phyloP scores from a whole-genome alignment of 1,140 invertebrate genomes.

The Sarcophaga bullata region DNA sequence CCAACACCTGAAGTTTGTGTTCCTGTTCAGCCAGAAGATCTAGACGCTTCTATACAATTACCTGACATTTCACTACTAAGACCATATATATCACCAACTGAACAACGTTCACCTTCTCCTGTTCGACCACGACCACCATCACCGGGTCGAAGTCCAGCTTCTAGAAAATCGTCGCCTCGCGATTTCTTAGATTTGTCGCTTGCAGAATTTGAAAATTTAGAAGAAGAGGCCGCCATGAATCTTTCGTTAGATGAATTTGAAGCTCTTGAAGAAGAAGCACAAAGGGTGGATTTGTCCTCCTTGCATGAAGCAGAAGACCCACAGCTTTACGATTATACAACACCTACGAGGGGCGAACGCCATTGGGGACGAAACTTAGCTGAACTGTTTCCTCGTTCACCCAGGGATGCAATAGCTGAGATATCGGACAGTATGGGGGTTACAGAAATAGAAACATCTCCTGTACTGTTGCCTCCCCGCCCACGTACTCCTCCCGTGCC shows the following conservation, averaged over 20 bases:
- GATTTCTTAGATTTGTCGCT: background rate
- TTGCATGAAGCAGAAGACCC: background rate
- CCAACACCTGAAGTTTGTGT: background rate
- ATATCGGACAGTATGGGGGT: too few species aligned
- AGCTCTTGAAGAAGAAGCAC: background rate
- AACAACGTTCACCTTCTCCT: background rate
- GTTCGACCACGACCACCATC: background rate
- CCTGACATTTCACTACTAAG: background rate
- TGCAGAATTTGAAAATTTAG: background rate
- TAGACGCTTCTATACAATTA: background rate
- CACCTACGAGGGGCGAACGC: background rate
- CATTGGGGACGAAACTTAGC: background rate
- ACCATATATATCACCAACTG: background rate
- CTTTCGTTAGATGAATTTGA: slow-evolving; percentile 27
- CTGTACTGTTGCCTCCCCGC: background rate
- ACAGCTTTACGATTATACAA: background rate
- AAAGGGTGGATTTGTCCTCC: background rate
- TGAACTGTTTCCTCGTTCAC: background rate
- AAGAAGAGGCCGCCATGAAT: background rate
- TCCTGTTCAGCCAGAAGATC: background rate
- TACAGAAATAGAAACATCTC: background rate
- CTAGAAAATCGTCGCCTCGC: background rate
- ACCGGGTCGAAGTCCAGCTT: background rate
- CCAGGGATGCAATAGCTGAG: background rate
- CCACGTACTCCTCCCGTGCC: background rate